Base-by-base conservation (phyloP, 1,140 invertebrate species). In the Oryzaephilus surinamensis region DNA sequence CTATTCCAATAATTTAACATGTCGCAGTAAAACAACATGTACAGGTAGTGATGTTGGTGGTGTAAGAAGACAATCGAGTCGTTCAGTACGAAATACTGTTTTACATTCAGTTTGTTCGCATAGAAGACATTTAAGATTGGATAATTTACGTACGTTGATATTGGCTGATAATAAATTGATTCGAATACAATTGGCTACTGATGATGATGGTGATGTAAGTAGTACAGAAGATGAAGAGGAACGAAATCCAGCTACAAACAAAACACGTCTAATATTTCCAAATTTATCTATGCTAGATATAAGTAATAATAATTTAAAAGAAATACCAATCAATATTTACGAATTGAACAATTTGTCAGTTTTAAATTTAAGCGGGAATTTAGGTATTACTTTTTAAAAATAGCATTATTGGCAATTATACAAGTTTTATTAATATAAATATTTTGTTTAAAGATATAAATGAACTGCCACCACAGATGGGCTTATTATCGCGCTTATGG, bases 221-320 rank as follows among this genome's bases (percentile, higher is more conserved):
- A 59, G 57, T 21, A 67, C 69, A 7, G 69, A 73, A 11, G 72
- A 74, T 26, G 67, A 72, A 32, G 72, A 72, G 30, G 72, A 75
- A 17, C 67, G 67, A 60, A 72, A 75, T 29, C 69, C 70, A 65
- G 73, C 23, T n/a, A 10, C 63, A 2, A 64, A 69, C n/a, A 78
- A 77, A 51, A 65, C 70, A 1, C 70, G 79, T 33, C 70, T 96
- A 13, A 69, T 97, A 45, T 97, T 95, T 66, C 94, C 95, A 0
- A 87, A 86, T 57, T 72, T 99, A 23, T 94, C 89, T 1, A 93
- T 93, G 81, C 63, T 98, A 45, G 95, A 98, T 63, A 76, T 98
- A 5, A 91, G 87, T 50, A 84, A 86, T 54, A 98, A 99, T 64
- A 69, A 72, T 18, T 60, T 96, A 3, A 71, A 67, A 43, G 77